Evolutionary conservation across 1,140 invertebrate genomes (phyloP).

Genomic region (Zelostemma sp.): DNA sequence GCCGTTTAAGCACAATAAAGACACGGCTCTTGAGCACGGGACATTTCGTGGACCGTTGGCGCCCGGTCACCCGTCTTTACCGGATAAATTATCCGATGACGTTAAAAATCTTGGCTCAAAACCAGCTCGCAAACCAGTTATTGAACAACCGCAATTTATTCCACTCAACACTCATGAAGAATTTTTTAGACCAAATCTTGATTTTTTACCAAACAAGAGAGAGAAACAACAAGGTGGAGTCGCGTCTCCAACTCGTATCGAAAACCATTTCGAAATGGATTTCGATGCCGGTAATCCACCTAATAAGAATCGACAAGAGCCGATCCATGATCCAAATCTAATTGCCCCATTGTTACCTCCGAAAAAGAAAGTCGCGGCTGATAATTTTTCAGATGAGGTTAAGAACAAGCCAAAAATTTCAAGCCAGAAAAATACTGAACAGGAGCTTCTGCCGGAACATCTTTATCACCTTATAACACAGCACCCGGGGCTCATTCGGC

Average conservation of each 20-base stretch:
- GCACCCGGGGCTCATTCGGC: slow-evolving; percentile 58
- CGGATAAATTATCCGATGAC: too few relatives aligned
- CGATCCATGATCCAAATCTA: slow-evolving; percentile 52
- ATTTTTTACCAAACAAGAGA: slow-evolving; percentile 48
- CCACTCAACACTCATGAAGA: slow-evolving; percentile 45
- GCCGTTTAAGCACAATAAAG: slow-evolving; percentile 54
- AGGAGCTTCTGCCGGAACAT: slow-evolving; percentile 56
- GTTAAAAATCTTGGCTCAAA: too few relatives aligned
- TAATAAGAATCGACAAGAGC: slow-evolving; percentile 45
- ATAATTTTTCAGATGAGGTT: slow-evolving; percentile 40
- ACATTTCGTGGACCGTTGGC: slow-evolving; percentile 61
- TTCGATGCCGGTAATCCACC: slow-evolving; percentile 49
- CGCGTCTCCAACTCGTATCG: slow-evolving; percentile 47
- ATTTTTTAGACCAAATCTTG: slow-evolving; percentile 21
- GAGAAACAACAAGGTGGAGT: too few relatives aligned
- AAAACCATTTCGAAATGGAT: slow-evolving; percentile 50
- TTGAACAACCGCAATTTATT: slow-evolving; percentile 58
- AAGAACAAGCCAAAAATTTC: slow-evolving; percentile 52
- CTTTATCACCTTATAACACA: slow-evolving; percentile 62
- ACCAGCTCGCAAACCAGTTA: slow-evolving; percentile 11
- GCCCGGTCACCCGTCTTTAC: slow-evolving; percentile 52
- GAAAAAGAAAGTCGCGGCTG: slow-evolving; percentile 47
- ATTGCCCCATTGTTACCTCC: slow-evolving; percentile 53
- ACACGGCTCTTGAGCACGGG: slow-evolving; percentile 49
- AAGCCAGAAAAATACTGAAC: slow-evolving; percentile 43